Base-by-base conservation (phyloP, 2,888 invertebrate genomes). In the Dryococelus australis region DNA sequence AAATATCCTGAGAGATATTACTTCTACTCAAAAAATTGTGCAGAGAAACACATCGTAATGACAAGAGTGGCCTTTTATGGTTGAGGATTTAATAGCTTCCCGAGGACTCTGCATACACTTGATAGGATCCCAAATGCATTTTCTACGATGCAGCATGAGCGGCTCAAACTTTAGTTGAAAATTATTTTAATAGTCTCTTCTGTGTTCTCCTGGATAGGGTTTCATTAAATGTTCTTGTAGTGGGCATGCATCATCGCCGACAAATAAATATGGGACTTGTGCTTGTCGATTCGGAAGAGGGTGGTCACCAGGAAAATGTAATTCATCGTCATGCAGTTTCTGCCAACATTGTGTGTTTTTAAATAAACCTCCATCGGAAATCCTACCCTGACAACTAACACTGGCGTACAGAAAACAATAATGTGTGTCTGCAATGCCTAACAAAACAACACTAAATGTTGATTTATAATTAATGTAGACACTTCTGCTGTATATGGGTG, bases 321-420 rank as follows among this genome's bases (percentile, higher is more conserved):
- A 28, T 24, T 28, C 51, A 16, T 20, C 43, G 5, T 20, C 27
- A 24, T 35, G 5, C 5, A 86, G 28, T 9, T n/a, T 8, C 16
- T 79, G 24, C 24, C 35, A 27, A 24, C 24, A 26, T 16, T 12
- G 3, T 35, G 87, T 87, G 85, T 85, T 87, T 85, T 86, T 87
- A 81, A 88, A 89, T 47, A 90, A 88, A n/a, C 89, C 90, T 35
- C 90, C 90, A 87, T 90, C 90, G 27, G 89, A 89, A 87, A 90
- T 90, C 85, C 90, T 89, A 43, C 90, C 90, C 87, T 90, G 89
- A 88, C 89, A 90, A 4, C 90, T 91, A 88, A 91, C 88, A 85
- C 91, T 89, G 53, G 89, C 90, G 89, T 89, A 90, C 84, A 90
- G 88, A 89, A 92, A 92, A 88, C 88, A 89, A 87, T 90, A 91